Conservation (phyloP, 2,113 vertebrate genomes). For the Hemiprocne comata region DNA sequence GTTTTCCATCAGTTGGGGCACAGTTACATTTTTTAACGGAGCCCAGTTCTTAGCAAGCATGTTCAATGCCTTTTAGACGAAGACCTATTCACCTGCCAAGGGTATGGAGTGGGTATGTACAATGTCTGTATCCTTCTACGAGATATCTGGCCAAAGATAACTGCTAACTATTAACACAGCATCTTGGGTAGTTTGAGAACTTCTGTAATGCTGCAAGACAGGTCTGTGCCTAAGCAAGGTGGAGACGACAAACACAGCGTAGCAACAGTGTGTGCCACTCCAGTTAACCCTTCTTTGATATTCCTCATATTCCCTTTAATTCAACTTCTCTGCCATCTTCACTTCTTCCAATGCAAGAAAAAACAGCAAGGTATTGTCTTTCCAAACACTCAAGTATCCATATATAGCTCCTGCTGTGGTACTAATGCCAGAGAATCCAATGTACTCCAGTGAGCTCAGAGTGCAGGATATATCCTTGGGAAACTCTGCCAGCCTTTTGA, state of each 20-base stretch:
- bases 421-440: constrained; percentile 50
- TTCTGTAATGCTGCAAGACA: constrained; percentile 60
- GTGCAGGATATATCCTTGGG: background rate
- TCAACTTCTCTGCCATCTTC: background rate
- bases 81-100: background rate
- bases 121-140: background rate
- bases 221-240: constrained; percentile 39
- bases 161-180: constrained; percentile 16
- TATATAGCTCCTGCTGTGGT: constrained; percentile 51
- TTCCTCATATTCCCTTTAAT: background rate
- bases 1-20: background rate
- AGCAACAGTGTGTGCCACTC: background rate
- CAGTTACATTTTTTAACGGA: background rate
- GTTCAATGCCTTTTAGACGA: background rate
- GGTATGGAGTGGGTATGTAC: background rate
- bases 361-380: constrained; percentile 30
- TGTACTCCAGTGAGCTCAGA: constrained; percentile 27
- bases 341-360: background rate
- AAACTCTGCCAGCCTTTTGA: constrained; percentile 38
- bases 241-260: constrained; percentile 30
- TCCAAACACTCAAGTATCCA: constrained; percentile 37
- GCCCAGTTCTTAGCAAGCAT: background rate
- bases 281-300: constrained; percentile 39
- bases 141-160: background rate
- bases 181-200: constrained; percentile 16